Percentiles rank a stretch among this genome's conserved stretches.
phyloP scores from a whole-genome alignment of 1,140 invertebrate species.

The Triops longicaudatus region DNA sequence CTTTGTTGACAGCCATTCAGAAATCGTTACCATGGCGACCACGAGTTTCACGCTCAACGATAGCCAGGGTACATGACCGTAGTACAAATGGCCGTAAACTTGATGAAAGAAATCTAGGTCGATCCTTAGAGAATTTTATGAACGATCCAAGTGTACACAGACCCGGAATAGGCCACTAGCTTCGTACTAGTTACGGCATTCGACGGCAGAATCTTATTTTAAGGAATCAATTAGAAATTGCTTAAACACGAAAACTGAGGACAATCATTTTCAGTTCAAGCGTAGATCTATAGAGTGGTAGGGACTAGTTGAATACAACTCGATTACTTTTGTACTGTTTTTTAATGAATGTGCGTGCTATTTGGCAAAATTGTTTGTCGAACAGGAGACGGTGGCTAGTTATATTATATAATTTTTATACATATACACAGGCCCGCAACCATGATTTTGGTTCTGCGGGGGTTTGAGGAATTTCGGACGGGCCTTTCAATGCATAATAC shows the following conservation, averaged over 20 bases:
- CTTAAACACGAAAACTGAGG: background rate
- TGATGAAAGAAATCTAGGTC: background rate
- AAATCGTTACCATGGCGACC: background rate
- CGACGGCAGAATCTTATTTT: background rate
- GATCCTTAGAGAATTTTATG: background rate
- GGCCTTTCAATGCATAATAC: too few relatives aligned
- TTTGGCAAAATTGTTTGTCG: too few relatives aligned
- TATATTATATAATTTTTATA: too few relatives aligned
- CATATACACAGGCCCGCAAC: too few relatives aligned
- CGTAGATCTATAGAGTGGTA: too few relatives aligned
- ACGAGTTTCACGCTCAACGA: background rate
- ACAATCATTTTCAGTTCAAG: background rate
- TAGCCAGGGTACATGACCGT: background rate
- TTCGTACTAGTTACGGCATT: background rate
- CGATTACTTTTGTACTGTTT: too few relatives aligned
- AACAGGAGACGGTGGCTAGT: too few relatives aligned
- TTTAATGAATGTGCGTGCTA: too few relatives aligned
- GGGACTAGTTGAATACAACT: too few relatives aligned
- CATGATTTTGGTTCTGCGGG: too few relatives aligned
- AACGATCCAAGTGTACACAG: background rate
- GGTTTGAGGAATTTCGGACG: too few relatives aligned
- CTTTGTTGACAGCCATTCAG: slow-evolving; percentile 6
- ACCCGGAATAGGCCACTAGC: background rate
- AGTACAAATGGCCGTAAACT: slow-evolving; percentile 9
- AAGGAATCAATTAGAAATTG: background rate